Percentiles rank a stretch among this genome's conserved stretches.
These are phyloP conservation scores for Syrmaticus mikado DNA, from an alignment of 2,113 vertebrate species.

Conservation along the genomic window DNA sequence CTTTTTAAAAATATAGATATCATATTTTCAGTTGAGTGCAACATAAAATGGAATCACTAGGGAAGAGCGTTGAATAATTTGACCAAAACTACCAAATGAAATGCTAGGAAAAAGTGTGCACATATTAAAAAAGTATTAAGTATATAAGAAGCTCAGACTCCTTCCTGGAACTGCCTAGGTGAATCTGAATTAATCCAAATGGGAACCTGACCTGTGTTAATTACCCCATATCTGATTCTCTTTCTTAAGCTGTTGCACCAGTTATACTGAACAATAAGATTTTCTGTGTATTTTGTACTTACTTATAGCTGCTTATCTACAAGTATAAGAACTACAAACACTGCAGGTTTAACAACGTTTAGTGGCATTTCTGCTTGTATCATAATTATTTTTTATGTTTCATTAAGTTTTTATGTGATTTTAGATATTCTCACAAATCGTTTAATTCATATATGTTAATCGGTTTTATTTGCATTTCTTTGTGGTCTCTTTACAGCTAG, in stretches of 20 bases:
- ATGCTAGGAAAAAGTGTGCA: background rate
- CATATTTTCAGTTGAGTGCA: background rate
- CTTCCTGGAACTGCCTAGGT: background rate
- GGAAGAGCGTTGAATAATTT: background rate
- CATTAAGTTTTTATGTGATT: constrained; percentile 58
- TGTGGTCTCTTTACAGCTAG: background rate
- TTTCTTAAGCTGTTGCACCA: background rate
- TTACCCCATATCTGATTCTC: background rate
- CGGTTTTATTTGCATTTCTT: constrained; percentile 42
- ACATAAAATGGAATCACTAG: rapidly evolving
- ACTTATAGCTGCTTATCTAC: background rate
- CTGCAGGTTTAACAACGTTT: background rate
- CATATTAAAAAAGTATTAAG: background rate
- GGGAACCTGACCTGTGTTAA: background rate
- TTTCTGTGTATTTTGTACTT: constrained; percentile 23
- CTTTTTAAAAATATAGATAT: background rate
- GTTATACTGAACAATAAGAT: background rate
- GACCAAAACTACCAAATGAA: background rate
- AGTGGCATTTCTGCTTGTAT: constrained; percentile 6
- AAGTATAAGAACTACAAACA: constrained; percentile 23
- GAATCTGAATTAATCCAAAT: background rate
- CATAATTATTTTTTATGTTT: constrained; percentile 59
- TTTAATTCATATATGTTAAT: constrained; percentile 39
- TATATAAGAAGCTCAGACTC: background rate
- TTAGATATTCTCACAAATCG: constrained; percentile 25